Evolutionary conservation across 1,140 invertebrate genomes (phyloP).

Genomic region (Heliconius hermathena): DNA sequence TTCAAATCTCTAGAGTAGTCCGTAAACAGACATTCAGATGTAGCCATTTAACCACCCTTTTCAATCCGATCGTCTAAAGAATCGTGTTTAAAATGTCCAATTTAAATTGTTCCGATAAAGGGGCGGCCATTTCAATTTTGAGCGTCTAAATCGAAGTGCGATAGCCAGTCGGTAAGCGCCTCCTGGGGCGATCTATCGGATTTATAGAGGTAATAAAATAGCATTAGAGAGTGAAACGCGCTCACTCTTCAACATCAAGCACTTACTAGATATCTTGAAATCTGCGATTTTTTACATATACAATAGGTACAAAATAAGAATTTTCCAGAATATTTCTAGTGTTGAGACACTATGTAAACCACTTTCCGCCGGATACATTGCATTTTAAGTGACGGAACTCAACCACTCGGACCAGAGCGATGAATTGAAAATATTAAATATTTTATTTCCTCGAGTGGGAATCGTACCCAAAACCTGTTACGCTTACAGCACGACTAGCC

Average conservation of each 20-base stretch:
- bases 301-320: too few species aligned
- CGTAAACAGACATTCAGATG: slow-evolving; percentile 16
- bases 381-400: too few species aligned
- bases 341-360: too few species aligned
- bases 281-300: background rate
- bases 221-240: slow-evolving; percentile 60
- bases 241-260: slow-evolving; percentile 24
- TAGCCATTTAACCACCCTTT: slow-evolving; percentile 26
- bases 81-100: slow-evolving; percentile 67
- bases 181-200: slow-evolving; percentile 70
- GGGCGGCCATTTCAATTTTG: slow-evolving; percentile 74
- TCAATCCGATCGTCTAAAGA: slow-evolving; percentile 45
- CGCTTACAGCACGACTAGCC: too few species aligned
- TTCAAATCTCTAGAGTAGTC: background rate
- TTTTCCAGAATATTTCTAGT: too few species aligned
- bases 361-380: too few species aligned
- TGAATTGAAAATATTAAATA: too few species aligned
- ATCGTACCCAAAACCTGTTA: too few species aligned
- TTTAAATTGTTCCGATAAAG: slow-evolving; percentile 69
- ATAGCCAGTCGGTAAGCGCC: slow-evolving; percentile 66
- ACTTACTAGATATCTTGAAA: background rate
- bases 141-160: slow-evolving; percentile 66
- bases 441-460: too few species aligned
- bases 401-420: too few species aligned
- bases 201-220: slow-evolving; percentile 76